Evolutionary conservation across 2,113 vertebrate genomes (phyloP).

Genomic region (Amazona guildingii): DNA sequence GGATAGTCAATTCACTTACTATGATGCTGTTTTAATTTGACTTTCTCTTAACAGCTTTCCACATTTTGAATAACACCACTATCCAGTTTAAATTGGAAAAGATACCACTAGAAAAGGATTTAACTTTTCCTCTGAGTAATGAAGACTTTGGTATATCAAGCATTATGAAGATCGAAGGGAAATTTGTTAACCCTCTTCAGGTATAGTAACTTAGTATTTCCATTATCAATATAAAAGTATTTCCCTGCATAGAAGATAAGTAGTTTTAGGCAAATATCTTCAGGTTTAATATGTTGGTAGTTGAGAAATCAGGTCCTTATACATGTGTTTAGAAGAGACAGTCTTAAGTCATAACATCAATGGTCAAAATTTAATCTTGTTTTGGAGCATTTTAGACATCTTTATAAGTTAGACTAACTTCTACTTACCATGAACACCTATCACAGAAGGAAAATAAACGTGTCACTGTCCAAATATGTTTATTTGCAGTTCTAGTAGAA

Average conservation of each 20-base stretch:
- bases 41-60: conserved; percentile 83
- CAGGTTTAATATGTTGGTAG: neutral
- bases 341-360: neutral
- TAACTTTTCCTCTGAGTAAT: conserved; percentile 77
- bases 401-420: neutral
- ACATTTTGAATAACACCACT: conserved; percentile 94
- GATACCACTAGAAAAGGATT: conserved; percentile 79
- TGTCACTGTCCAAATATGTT: neutral
- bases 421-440: neutral
- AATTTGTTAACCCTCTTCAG: conserved; percentile 92
- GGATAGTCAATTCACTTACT: neutral
- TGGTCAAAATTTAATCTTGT: neutral
- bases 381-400: neutral
- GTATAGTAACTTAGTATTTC: conserved; percentile 67
- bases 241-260: neutral
- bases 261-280: neutral
- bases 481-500: neutral
- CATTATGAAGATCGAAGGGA: conserved; percentile 89
- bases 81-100: conserved; percentile 95
- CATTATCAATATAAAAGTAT: neutral
- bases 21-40: neutral
- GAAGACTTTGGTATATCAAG: conserved; percentile 81
- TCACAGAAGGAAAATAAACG: neutral
- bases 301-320: neutral
- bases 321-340: neutral